Conservation (phyloP, 2,888 invertebrate species). For the Caenorhabditis becei region DNA sequence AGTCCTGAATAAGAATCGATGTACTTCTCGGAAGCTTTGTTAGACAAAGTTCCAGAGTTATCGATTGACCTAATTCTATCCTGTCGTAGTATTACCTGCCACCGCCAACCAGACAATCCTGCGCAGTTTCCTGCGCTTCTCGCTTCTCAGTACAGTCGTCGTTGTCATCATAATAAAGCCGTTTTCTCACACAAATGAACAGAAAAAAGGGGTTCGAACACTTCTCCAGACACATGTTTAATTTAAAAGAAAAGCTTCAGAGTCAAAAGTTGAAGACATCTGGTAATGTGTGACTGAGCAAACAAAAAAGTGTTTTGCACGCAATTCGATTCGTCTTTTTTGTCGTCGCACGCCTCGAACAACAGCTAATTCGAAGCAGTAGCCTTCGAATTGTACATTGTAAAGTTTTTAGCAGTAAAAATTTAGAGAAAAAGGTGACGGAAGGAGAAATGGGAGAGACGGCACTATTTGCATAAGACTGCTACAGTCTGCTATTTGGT, state of each 20-base stretch:
- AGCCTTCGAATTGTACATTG: neutral
- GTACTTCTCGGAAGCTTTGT: too few species aligned
- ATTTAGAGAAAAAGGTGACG: neutral
- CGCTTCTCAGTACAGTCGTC: slow-evolving; percentile 14
- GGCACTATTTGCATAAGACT: slow-evolving; percentile 57
- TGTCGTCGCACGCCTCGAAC: slow-evolving; percentile 4
- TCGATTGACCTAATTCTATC: neutral
- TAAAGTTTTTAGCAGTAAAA: slow-evolving; percentile 1
- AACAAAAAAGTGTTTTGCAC: slow-evolving; percentile 43
- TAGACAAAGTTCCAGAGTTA: too few species aligned
- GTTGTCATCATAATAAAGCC: slow-evolving; percentile 19
- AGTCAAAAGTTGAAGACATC: slow-evolving; percentile 6
- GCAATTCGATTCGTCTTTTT: slow-evolving; percentile 20
- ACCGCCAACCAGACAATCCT: slow-evolving; percentile 16
- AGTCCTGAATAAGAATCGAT: too few species aligned
- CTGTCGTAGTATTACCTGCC: neutral
- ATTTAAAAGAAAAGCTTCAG: slow-evolving; percentile 23
- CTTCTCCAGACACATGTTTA: neutral
- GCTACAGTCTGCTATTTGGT: slow-evolving; percentile 33
- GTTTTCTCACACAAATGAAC: neutral
- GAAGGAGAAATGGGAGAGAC: too few species aligned
- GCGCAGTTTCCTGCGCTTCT: slow-evolving; percentile 7
- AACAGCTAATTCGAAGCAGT: slow-evolving; percentile 34
- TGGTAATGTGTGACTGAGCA: slow-evolving; percentile 41
- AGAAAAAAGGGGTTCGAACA: too few species aligned